Base-by-base conservation (phyloP, 2,113 vertebrate genomes). In the Ascaphus truei region DNA sequence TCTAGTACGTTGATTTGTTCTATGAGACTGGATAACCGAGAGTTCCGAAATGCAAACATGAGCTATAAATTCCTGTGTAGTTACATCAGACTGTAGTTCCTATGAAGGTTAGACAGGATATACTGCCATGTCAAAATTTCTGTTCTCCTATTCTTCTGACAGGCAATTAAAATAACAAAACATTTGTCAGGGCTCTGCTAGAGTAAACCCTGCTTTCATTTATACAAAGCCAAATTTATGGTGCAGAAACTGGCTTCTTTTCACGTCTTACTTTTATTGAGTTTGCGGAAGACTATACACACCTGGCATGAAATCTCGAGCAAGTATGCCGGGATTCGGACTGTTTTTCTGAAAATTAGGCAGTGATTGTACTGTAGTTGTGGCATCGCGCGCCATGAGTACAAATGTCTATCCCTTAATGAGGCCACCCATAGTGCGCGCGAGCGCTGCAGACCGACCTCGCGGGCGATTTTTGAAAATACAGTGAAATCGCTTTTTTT, bases 91-190 rank as follows among this genome's bases (percentile, higher is more conserved):
- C 15, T 15, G 11, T 34, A 27, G 9, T 34, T 60, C 50, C 50
- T 39, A 31, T 29, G 51, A 64, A 51, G 47, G 45, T 52, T 53
- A 48, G 62, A 22, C 8, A 33, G 37, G 34, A 67, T 67, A 56
- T 56, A 67, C 39, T 13, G 50, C 51, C 2, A 7, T 12, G 37
- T 33, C 51, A 45, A 9, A 45, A 13, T 10, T n/a, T 12, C 12
- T 8, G 36, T 45, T 37, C 26, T 53, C 50, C 37, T 31, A 10
- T 41, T 26, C 52, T 12, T 30, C n/a, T 57, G 51, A 45, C 37
- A 67, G 63, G 63, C 56, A 56, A 67, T 56, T 67, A 67, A 67
- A n/a, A n/a, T n/a, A n/a, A n/a, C n/a, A n/a, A 36, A 27, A 67
- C 25, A 56, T 56, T 67, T 56, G 16, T 45, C 18, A 64, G 25